Evolutionary conservation across 2,113 vertebrate genomes (phyloP).

Genomic region (Alethe castanea): DNA sequence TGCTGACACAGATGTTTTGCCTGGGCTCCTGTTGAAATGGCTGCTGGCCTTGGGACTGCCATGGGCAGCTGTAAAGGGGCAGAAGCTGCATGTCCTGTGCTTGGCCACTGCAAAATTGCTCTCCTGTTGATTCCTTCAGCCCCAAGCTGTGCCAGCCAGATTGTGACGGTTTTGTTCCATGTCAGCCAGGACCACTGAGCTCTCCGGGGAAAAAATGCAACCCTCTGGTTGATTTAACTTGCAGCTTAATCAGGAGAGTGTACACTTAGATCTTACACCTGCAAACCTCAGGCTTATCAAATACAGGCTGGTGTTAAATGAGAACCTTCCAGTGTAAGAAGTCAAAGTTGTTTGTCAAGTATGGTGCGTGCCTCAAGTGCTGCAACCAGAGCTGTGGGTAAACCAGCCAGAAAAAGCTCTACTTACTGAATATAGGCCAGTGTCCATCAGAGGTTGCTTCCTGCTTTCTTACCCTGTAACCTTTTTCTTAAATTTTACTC

Average conservation of each 20-base stretch:
- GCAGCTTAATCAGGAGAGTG: not conserved
- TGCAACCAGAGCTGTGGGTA: not conserved
- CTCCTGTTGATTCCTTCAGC: not conserved
- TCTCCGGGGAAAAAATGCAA: rapidly evolving
- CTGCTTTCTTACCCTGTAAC: not conserved
- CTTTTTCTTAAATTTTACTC: not conserved
- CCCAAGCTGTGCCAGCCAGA: rapidly evolving
- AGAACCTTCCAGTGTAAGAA: not conserved
- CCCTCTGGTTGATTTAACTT: not conserved
- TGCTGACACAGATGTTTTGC: not conserved
- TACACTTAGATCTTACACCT: not conserved
- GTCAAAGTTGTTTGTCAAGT: not conserved
- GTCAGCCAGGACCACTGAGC: not conserved
- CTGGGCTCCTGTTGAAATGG: not conserved
- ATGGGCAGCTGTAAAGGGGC: not conserved
- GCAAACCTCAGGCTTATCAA: not conserved
- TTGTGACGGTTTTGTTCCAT: rapidly evolving
- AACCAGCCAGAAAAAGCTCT: not conserved
- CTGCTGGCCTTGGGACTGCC: not conserved
- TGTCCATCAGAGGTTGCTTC: not conserved
- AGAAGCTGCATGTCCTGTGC: not conserved
- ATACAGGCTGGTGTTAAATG: not conserved
- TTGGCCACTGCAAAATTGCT: not conserved
- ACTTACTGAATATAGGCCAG: not conserved
- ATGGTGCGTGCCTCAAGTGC: not conserved